Evolutionary conservation across 2,888 invertebrate genomes (phyloP).

Genomic region (Philonicus albiceps): DNA sequence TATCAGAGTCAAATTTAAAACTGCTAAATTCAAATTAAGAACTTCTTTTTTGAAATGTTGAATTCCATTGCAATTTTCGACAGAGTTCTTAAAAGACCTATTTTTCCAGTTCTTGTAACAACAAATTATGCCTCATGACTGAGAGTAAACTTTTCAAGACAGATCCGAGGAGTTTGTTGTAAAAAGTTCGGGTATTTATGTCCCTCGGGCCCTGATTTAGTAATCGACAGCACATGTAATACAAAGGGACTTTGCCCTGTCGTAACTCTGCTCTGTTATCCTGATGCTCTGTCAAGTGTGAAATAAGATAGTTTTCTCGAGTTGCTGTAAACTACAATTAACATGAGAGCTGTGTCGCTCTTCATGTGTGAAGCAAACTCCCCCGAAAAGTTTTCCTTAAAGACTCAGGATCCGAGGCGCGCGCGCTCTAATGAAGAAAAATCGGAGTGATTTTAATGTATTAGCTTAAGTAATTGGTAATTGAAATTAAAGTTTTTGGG

Average conservation of each 20-base stretch:
- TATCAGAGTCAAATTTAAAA: neutral
- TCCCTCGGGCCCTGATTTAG: neutral
- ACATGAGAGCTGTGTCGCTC: neutral
- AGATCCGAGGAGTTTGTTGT: neutral
- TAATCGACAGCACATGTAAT: neutral
- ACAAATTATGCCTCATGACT: neutral
- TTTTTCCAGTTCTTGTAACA: neutral
- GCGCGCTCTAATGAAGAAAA: neutral
- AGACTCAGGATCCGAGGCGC: neutral
- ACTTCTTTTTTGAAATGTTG: neutral
- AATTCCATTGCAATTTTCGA: neutral
- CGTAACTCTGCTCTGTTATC: neutral
- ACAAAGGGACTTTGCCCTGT: neutral
- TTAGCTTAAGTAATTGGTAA: conserved; percentile 2
- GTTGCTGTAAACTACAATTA: conserved; percentile 3
- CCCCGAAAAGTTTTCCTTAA: neutral
- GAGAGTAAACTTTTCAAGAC: neutral
- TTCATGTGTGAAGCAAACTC: neutral
- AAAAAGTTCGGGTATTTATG: neutral
- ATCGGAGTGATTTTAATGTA: neutral
- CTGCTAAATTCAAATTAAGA: neutral
- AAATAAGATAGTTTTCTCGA: neutral
- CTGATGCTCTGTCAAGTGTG: neutral
- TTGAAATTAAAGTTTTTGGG: neutral
- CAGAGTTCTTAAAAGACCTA: neutral